Evolutionary conservation across 92 coral and sea anemone species (phyloP).

Genomic region (Epizoanthus stellaris): DNA sequence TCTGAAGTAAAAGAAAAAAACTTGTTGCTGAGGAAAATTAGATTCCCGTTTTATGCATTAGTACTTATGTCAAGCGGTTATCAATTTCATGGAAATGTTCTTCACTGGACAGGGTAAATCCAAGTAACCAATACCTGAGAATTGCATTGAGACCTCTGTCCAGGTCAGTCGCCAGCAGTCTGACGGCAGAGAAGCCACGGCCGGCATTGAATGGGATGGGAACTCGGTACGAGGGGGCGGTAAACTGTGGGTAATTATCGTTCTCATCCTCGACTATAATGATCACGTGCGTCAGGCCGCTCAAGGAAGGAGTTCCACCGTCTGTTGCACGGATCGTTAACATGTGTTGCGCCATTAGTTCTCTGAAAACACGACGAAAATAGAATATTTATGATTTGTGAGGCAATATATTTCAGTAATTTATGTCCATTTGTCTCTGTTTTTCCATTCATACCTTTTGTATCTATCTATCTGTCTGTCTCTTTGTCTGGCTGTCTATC

Average conservation of each 20-base stretch:
- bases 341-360: conserved; percentile 72
- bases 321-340: conserved; percentile 81
- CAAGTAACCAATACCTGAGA: conserved; percentile 47
- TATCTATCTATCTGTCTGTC: too few relatives aligned
- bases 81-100: too few relatives aligned
- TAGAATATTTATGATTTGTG: too few relatives aligned
- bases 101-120: too few relatives aligned
- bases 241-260: conserved; percentile 86
- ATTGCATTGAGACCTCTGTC: conserved; percentile 87
- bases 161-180: conserved; percentile 72
- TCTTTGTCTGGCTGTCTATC: too few relatives aligned
- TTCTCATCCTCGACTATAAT: conserved; percentile 82
- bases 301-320: conserved; percentile 69
- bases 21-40: too few relatives aligned
- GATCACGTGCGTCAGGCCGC: conserved; percentile 74
- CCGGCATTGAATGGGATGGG: conserved; percentile 76
- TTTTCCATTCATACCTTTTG: too few relatives aligned
- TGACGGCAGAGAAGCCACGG: conserved; percentile 60
- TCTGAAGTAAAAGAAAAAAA: too few relatives aligned
- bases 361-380: conserved; percentile 23
- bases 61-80: too few relatives aligned
- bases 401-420: too few relatives aligned
- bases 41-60: too few relatives aligned
- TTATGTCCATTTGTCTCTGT: too few relatives aligned
- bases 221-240: conserved; percentile 55